These are phyloP conservation scores for Acleris cristana DNA, from an alignment of 2,888 invertebrate genomes.

Conservation along the genomic window DNA sequence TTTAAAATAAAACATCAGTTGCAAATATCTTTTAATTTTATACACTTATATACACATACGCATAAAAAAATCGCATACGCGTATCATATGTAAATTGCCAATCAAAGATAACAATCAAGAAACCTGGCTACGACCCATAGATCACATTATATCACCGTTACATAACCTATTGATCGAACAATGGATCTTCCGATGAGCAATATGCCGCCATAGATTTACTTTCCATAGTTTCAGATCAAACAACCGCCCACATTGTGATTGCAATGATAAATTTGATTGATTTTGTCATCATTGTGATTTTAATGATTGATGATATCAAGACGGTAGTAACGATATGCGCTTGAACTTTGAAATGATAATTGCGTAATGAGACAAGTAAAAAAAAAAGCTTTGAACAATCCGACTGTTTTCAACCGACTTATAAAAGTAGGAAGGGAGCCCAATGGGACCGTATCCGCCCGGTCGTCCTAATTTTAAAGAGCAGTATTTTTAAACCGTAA, in stretches of 20 bases:
- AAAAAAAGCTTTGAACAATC: too few species aligned
- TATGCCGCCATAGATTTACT: constrained; percentile 18
- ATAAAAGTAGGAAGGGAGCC: too few species aligned
- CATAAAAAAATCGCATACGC: too few species aligned
- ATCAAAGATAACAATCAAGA: constrained; percentile 5
- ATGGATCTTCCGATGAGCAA: constrained; percentile 26
- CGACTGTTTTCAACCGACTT: too few species aligned
- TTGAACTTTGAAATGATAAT: too few species aligned
- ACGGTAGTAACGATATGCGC: neutral
- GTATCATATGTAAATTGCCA: neutral
- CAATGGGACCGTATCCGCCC: too few species aligned
- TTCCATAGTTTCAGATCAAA: constrained; percentile 32
- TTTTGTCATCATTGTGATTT: constrained; percentile 23
- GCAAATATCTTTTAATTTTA: too few species aligned
- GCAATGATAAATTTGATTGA: constrained; percentile 22
- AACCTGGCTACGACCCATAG: constrained; percentile 21
- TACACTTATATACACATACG: too few species aligned
- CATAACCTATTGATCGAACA: constrained; percentile 32
- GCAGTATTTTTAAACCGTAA: too few species aligned
- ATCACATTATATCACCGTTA: constrained; percentile 35
- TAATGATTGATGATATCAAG: constrained; percentile 1
- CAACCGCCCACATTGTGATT: constrained; percentile 24
- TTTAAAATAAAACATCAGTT: too few species aligned
- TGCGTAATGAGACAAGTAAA: too few species aligned
- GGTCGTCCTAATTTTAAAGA: too few species aligned